Base-by-base conservation (phyloP, 35 echinoderm and acorn worm genomes). In the Stichopus chloronotus region DNA sequence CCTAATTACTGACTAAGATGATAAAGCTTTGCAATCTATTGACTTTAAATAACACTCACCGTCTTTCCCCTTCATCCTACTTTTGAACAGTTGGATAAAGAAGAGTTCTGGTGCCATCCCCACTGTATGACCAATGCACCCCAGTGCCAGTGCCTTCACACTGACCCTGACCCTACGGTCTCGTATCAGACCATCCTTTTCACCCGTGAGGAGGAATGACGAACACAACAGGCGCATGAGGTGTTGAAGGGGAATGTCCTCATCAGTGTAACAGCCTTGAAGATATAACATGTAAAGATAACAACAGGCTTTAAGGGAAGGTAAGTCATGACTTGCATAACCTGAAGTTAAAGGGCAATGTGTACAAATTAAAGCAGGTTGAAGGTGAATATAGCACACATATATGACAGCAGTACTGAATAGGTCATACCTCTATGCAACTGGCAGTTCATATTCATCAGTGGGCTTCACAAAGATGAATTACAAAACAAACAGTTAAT, bases 261-360 rank as follows among this genome's bases (percentile, higher is more conserved):
- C 91, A 90, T 99, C 97, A 5, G 92, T 99, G 68, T 99, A 99
- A 84, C 57, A 90, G 71, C 97, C 97, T 98, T 58, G 24, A 59
- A 84, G 61, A 57, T 63, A 65, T 8, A 58, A 95, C 43, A 52
- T 11, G 30, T 43, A 43, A 43, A 43, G 30, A 43, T 43, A 43
- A 1, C 30, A 43, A 43, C 30, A 43, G 30, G 30, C 30, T 43
- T 43, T 1, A 43, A 43, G 30, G 30, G 30, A 43, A 43, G 3
- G 30, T 1, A 43, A 43, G 30, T 43, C 30, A 43, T 43, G 30
- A 43, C 30, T 43, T 43, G 30, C 30, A 43, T 43, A 43, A 43
- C 30, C 30, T 43, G 30, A 43, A 43, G 30, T 43, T 43, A 43
- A 43, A 43, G 30, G 30, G 30, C 30, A 43, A 43, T 43, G 30